Conservation (phyloP, 2,888 invertebrate genomes). For the Blastobasis adustella region DNA sequence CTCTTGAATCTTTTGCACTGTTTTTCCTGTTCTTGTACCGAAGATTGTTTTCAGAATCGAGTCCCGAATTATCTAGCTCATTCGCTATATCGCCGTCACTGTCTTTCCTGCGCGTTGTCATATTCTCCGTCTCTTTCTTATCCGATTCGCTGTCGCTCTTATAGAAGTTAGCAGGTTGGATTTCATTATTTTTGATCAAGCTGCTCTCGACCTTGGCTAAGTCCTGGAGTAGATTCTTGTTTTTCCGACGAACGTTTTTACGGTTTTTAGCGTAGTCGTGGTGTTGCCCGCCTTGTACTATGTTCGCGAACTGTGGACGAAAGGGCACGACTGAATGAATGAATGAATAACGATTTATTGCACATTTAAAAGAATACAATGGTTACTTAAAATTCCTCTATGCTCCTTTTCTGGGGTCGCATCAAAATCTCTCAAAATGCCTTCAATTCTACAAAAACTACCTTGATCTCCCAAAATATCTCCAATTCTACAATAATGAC, state of each 20-base stretch:
- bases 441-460: too few species aligned
- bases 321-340: too few species aligned
- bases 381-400: too few species aligned
- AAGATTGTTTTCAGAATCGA: too few species aligned
- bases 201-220: slow-evolving; percentile 35
- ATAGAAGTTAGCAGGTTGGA: slow-evolving; percentile 29
- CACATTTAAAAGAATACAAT: too few species aligned
- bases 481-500: too few species aligned
- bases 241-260: slow-evolving; percentile 34
- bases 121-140: slow-evolving; percentile 3
- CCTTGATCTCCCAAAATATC: too few species aligned
- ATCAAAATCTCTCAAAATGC: too few species aligned
- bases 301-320: slow-evolving; percentile 8
- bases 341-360: too few species aligned
- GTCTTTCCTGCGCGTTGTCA: slow-evolving; percentile 5
- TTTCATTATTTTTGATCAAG: slow-evolving; percentile 27
- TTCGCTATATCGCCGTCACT: background rate
- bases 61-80: background rate
- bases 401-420: too few species aligned
- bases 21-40: background rate
- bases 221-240: slow-evolving; percentile 46
- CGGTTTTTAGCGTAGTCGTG: slow-evolving; percentile 19
- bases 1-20: background rate
- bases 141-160: background rate
- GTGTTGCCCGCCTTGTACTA: slow-evolving; percentile 8